Evolutionary conservation across 2,888 invertebrate genomes (phyloP), one percentile per base, ranked within the genome.

Genomic region (Rotaria macrura): DNA sequence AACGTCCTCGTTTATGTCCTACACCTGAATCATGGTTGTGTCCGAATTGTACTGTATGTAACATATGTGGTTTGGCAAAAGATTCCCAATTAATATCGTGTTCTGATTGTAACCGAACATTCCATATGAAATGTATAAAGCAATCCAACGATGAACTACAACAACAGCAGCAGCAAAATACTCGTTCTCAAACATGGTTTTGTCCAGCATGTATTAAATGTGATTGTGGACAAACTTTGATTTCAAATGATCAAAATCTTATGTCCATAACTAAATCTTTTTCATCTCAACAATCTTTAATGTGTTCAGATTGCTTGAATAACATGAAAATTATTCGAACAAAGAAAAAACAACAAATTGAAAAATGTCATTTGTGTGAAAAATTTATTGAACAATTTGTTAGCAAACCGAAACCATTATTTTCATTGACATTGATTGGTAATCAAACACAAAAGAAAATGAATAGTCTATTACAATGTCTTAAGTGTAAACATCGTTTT

Each of bases 401-500:
- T n/a, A 38, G 25, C 1, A 79, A 79, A 79, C 43, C 38, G 20
- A 52, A 52, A 52, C 52, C 52, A 52, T 52, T 52, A 52, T 52
- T 52, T 52, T 52, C 52, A 6, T 52, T 52, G 23, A 23, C 52
- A 52, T 52, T 52, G 23, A 52, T 52, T 23, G 52, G 52, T 23
- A 52, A 52, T 23, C 52, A 52, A 23, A 6, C 52, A 79, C 25
- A n/a, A 79, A 25, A 43, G 9, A 38, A 79, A 40, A 7, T 40
- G 3, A 9, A 74, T 1, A 65, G 14, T 29, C 87, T 91, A 84
- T 86, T 91, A 57, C 89, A 89, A 85, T 91, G 91, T 88, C 89
- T 89, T 85, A 89, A 89, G 87, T 91, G 91, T 88, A 89, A 90
- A 86, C 89, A 90, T 83, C 89, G 90, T 7, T 91, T 91, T 87